A percentile compares a stretch with the other conserved stretches of the same genome.
These are phyloP conservation scores for Drosophila pallidifrons DNA, from an alignment of 1,140 invertebrate genomes.

Conservation along the genomic window DNA sequence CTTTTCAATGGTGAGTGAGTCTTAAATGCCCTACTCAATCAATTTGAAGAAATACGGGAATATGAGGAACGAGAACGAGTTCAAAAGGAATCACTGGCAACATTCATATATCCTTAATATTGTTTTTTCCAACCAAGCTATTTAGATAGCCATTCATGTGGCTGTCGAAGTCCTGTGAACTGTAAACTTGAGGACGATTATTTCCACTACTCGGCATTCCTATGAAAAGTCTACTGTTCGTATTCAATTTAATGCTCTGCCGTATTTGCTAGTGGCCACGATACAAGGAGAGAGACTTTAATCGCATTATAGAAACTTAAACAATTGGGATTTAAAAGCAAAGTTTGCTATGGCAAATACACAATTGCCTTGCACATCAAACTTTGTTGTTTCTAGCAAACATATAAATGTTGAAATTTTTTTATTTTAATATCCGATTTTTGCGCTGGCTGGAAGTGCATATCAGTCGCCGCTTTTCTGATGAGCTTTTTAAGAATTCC, in stretches of 20 bases:
- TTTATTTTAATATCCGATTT: neutral
- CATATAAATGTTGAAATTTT: neutral
- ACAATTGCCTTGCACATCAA: neutral
- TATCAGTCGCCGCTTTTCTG: neutral
- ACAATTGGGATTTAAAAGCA: neutral
- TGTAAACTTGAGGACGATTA: conserved; percentile 45
- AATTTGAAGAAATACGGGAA: conserved; percentile 22
- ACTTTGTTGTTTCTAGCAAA: neutral
- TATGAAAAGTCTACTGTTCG: neutral
- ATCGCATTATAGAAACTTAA: conserved; percentile 6
- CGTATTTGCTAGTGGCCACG: neutral
- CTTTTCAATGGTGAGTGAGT: conserved; percentile 39
- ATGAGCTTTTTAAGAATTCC: neutral
- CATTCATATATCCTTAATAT: conserved; percentile 30
- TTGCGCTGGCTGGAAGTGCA: neutral
- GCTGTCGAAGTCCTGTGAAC: conserved; percentile 35
- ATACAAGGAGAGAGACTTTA: neutral
- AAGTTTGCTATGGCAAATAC: neutral
- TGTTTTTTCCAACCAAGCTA: conserved; percentile 14
- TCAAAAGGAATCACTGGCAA: conserved; percentile 26
- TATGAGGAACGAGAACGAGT: neutral
- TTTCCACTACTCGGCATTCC: conserved; percentile 23
- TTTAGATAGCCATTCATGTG: conserved; percentile 32
- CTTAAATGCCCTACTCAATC: conserved; percentile 40
- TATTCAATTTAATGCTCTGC: conserved; percentile 12